Base-by-base conservation (phyloP, 2,113 vertebrate genomes). In the Thomomys bottae region DNA sequence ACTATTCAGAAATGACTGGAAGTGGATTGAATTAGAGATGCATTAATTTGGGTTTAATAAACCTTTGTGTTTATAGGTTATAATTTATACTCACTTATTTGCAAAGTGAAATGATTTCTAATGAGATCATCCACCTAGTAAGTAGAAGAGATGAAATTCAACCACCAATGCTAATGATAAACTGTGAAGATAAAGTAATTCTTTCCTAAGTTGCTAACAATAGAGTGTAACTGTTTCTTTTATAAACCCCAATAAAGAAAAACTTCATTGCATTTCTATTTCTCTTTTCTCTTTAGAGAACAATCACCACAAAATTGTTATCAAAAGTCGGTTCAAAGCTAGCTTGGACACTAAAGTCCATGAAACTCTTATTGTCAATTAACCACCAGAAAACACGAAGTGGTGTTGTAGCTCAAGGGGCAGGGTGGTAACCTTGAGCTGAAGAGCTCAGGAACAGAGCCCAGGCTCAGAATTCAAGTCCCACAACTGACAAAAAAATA, bases 251-350 rank as follows among this genome's bases (percentile, higher is more conserved):
- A 10, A 5, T 32, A 72, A 86, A 75, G 3, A 67, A 54, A 72
- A 20, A 30, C 8, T 57, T 70, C 87, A 36, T 61, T 2, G 15
- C 34, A 17, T 36, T 67, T 93, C 10, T 87, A 17, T 36, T 72
- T 93, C 10, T 87, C 67, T 89, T 82, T 57, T 89, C 30, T 91
- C 24, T 81, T 2, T 87, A 88, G 32, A 80, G 70, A 82, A 68
- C 40, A 3, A 42, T n/a, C 26, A 66, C 54, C 23, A 30, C 36
- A 68, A 83, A 93, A 91, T 32, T 87, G 23, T 54, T 81, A 6
- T 76, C 17, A 90, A 79, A 77, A 17, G n/a, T n/a, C n/a, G n/a
- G n/a, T n/a, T n/a, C n/a, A n/a, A n/a, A n/a, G n/a, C n/a, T n/a
- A n/a, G n/a, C n/a, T n/a, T n/a, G n/a, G n/a, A n/a, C n/a, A n/a